Evolutionary conservation across 2,113 vertebrate species (phyloP), one percentile per base, ranked within the genome.

Genomic region (Limanda limanda): DNA sequence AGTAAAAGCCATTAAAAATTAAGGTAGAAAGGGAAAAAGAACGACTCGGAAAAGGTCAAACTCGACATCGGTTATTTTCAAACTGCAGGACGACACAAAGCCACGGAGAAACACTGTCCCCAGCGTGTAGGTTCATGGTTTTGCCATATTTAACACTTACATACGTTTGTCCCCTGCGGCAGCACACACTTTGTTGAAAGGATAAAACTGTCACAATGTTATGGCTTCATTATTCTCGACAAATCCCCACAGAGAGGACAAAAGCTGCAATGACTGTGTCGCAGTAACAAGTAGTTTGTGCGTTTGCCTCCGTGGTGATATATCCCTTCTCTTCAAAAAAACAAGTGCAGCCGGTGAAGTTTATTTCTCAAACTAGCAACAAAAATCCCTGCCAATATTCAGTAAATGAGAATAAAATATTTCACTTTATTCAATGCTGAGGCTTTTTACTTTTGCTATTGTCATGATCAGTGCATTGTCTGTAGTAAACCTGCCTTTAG

Each of bases 21-120:
- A 68, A 65, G 54, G 8, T 7, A 35, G 45, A 35, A 20, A 17
- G 3, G 9, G 15, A 42, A 5, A 56, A 42, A 5, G 48, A 27
- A 31, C 12, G 18, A 27, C 3, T 63, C 13, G 6, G 69, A 61
- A 68, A 74, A 80, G 65, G 57, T 68, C 70, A 80, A 63, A 47
- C 24, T 37, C n/a, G 40, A 24, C 57, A 21, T 24, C 21, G 40
- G 24, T 45, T 45, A 37, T 64, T 48, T 61, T 59, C 52, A 25
- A 18, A 71, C 18, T 25, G 60, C 42, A 66, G 17, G 12, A 58
- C 40, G 42, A 58, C 5, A 10, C 4, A 45, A 20, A 21, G 18
- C 25, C 15, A 56, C 10, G 8, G 20, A 51, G 37, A 45, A 20
- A 20, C 2, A 18, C 20, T 21, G 25, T 40, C 52, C 59, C 3